Percentiles rank a stretch among this genome's conserved stretches.
These are phyloP conservation scores for Thryonomys swinderianus DNA, from an alignment of 2,113 vertebrate species.

Conservation along the genomic window DNA sequence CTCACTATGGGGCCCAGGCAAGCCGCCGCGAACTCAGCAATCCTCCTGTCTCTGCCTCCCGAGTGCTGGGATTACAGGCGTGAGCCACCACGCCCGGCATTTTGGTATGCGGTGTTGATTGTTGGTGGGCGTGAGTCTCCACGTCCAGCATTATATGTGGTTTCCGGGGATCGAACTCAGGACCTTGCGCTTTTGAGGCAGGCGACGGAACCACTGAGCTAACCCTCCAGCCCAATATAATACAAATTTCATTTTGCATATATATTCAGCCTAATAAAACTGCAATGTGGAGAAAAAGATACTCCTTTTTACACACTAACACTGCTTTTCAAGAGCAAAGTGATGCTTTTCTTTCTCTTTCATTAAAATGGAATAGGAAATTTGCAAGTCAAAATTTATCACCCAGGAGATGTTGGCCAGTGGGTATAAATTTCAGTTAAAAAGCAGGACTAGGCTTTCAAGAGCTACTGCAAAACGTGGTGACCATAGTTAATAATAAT, in stretches of 20 bases:
- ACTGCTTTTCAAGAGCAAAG: constrained; percentile 14
- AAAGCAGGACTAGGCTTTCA: not conserved
- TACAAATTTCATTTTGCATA: constrained; percentile 11
- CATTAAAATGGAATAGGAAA: constrained; percentile 39
- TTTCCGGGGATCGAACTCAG: no score
- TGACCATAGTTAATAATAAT: not conserved
- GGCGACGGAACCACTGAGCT: no score
- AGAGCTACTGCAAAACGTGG: not conserved
- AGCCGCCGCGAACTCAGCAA: no score
- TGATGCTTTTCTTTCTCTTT: constrained; percentile 21
- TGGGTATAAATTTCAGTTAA: not conserved
- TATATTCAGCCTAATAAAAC: constrained; percentile 35
- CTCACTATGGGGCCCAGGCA: no score
- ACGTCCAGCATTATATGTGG: no score
- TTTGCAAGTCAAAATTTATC: constrained; percentile 52
- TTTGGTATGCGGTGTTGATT: no score
- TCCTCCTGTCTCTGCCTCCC: no score
- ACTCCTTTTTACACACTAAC: not conserved
- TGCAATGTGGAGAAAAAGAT: constrained; percentile 23
- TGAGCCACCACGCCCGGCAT: no score
- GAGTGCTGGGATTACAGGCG: no score
- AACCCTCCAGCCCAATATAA: no score
- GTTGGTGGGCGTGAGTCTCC: no score
- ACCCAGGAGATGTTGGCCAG: not conserved
- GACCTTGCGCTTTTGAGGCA: no score